Conservation (phyloP, 30 jellyfish, hydroid and myxozoan species). For the Turritopsis rubra region DNA sequence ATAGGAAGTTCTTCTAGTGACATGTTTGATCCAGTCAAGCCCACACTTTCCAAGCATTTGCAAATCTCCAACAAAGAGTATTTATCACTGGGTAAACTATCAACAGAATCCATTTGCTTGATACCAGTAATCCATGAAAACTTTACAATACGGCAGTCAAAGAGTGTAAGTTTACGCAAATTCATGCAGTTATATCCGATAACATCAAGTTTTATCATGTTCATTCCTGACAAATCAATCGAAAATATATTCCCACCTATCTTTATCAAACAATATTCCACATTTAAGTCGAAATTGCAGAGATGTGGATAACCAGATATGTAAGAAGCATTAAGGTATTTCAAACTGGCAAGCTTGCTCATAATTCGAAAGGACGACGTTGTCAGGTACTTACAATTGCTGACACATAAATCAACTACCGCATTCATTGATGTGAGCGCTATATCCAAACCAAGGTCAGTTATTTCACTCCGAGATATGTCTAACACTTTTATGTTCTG, state of each 20-base stretch:
- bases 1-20: background rate
- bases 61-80: conserved; percentile 9
- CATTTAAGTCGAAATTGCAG: background rate
- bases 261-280: conserved; percentile 3
- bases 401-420: background rate
- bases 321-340: background rate
- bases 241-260: background rate
- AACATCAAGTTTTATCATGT: background rate
- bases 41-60: background rate
- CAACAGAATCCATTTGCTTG: background rate
- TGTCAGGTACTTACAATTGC: conserved; percentile 10
- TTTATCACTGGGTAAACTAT: background rate
- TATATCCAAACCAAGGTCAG: conserved; percentile 5
- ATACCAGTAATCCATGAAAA: conserved; percentile 12
- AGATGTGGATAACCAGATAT: background rate
- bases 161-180: background rate
- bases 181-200: background rate
- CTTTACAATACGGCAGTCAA: background rate
- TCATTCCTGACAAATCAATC: conserved; percentile 10
- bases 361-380: background rate
- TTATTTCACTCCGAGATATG: conserved; percentile 5
- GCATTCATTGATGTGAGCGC: background rate
- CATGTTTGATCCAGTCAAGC: background rate
- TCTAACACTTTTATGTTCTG: background rate
- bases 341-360: background rate